Conservation (phyloP, 2,113 vertebrate genomes). For the Herpailurus yagouaroundi region DNA sequence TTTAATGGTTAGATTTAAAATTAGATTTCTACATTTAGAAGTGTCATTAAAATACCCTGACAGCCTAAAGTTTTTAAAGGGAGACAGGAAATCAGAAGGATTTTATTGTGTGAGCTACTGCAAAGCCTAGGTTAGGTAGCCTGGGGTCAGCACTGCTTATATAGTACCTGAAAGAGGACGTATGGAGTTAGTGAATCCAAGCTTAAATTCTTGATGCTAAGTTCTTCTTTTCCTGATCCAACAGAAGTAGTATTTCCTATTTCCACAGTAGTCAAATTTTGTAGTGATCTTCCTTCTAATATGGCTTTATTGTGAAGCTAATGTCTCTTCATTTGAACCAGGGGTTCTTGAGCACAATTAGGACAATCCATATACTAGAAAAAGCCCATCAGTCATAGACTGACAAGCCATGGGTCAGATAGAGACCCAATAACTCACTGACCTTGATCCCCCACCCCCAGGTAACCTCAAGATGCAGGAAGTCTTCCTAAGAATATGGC, state of each 20-base stretch:
- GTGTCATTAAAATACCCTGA: conserved; percentile 52
- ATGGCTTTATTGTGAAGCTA: neutral
- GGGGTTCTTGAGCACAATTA: neutral
- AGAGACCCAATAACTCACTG: neutral
- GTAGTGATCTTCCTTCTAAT: neutral
- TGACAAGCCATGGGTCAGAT: neutral
- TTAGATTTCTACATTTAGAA: conserved; percentile 66
- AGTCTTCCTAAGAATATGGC: neutral
- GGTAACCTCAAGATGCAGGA: neutral
- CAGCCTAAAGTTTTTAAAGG: conserved; percentile 57
- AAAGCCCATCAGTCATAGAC: neutral
- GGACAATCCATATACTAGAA: neutral
- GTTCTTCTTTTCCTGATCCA: neutral
- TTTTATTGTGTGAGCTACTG: neutral
- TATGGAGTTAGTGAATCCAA: neutral
- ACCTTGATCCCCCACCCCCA: neutral
- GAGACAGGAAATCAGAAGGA: neutral
- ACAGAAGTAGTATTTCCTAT: neutral
- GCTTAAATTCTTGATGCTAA: neutral
- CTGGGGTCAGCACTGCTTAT: fast-evolving
- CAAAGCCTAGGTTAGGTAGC: neutral
- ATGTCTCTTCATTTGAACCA: neutral
- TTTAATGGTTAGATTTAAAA: conserved; percentile 64
- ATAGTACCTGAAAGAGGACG: neutral
- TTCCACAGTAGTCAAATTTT: neutral